Evolutionary conservation across 2,113 vertebrate species (phyloP).

Genomic region (Poecilia latipinna): DNA sequence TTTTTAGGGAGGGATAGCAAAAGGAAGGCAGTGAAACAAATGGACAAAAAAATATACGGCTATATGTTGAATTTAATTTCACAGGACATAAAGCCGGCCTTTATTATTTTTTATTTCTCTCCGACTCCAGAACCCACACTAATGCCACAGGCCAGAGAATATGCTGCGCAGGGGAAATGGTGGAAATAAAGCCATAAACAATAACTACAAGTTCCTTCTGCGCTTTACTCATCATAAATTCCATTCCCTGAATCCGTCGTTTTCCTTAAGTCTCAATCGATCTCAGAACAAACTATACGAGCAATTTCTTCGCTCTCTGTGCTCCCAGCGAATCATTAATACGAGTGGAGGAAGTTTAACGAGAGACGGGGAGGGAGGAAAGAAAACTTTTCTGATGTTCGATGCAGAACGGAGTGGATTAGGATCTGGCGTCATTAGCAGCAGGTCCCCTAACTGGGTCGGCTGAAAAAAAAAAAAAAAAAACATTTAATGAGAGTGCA

Average conservation of each 20-base stretch:
- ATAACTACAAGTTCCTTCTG: constrained; percentile 27
- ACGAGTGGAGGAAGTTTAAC: constrained; percentile 26
- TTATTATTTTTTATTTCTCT: constrained; percentile 59
- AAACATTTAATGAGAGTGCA: constrained; percentile 54
- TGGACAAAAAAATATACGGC: constrained; percentile 41
- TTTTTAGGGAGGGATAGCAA: constrained; percentile 10
- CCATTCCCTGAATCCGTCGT: constrained; percentile 27
- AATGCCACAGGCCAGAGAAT: constrained; percentile 59
- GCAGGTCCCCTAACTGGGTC: constrained; percentile 40
- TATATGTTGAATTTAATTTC: constrained; percentile 75
- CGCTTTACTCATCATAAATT: constrained; percentile 30
- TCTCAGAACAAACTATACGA: constrained; percentile 34
- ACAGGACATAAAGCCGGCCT: constrained; percentile 77
- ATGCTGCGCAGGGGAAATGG: constrained; percentile 45
- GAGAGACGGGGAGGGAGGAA: constrained; percentile 18
- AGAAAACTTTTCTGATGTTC: constrained; percentile 45
- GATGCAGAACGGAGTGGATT: constrained; percentile 52
- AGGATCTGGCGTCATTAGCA: constrained; percentile 57
- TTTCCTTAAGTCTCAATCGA: constrained; percentile 21
- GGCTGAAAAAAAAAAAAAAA: constrained; percentile 44
- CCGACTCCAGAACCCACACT: constrained; percentile 33
- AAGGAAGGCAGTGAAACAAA: constrained; percentile 45
- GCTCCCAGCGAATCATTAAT: constrained; percentile 31
- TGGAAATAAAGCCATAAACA: constrained; percentile 67
- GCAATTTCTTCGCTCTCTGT: constrained; percentile 24